These are phyloP conservation scores for Mycogona germanica DNA, from an alignment of 2,888 invertebrate genomes.

Conservation along the genomic window DNA sequence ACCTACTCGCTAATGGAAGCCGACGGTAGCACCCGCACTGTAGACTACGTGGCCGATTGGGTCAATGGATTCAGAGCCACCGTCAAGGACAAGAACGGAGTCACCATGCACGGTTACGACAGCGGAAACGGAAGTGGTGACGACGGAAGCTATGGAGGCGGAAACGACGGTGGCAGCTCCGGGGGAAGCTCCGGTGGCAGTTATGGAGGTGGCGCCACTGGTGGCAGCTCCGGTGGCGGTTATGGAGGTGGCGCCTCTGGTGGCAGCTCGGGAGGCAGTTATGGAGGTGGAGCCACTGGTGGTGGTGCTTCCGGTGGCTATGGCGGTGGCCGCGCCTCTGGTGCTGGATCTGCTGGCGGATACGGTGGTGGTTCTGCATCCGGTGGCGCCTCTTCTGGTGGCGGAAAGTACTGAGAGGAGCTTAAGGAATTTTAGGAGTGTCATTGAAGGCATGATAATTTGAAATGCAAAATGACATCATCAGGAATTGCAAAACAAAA, in stretches of 20 bases:
- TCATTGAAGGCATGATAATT: too few relatives aligned
- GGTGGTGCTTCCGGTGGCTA: neutral
- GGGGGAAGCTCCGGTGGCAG: neutral
- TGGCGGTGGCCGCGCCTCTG: neutral
- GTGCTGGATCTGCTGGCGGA: neutral
- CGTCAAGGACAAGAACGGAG: conserved; percentile 17
- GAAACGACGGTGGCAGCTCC: neutral
- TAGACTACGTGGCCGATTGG: conserved; percentile 50
- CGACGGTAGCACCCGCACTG: conserved; percentile 57
- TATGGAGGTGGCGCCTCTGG: neutral
- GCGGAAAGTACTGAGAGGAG: too few relatives aligned
- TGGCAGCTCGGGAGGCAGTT: neutral
- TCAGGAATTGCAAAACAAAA: too few relatives aligned
- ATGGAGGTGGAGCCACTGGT: conserved; percentile 1
- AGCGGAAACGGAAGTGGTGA: conserved; percentile 2
- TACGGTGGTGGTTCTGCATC: too few relatives aligned
- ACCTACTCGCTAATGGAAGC: conserved; percentile 61
- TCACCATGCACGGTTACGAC: conserved; percentile 17
- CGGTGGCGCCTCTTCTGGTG: too few relatives aligned
- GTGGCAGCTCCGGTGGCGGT: conserved; percentile 2
- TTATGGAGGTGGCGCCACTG: neutral
- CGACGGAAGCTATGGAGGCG: neutral
- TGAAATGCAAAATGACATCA: too few relatives aligned
- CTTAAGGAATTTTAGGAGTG: too few relatives aligned
- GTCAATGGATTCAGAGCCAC: conserved; percentile 21